Conservation (phyloP, 2,113 vertebrate species). For the Ammodytes marinus region DNA sequence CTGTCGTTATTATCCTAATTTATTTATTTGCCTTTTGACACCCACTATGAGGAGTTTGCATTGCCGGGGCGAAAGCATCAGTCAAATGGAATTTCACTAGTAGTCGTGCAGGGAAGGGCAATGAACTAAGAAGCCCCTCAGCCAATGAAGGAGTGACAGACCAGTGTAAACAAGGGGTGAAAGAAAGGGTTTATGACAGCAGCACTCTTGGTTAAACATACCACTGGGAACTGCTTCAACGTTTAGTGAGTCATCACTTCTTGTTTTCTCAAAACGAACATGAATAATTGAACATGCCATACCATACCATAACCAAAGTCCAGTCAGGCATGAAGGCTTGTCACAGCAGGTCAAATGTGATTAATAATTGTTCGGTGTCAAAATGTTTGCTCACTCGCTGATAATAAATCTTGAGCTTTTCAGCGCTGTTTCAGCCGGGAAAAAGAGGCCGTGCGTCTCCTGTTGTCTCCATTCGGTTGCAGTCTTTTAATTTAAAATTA, state of each 20-base stretch:
- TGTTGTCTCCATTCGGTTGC: conserved; percentile 15
- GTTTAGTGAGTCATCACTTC: conserved; percentile 40
- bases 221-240: background rate
- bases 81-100: conserved; percentile 63
- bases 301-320: conserved; percentile 3
- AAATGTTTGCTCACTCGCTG: conserved; percentile 28
- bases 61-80: conserved; percentile 29
- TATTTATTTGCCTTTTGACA: conserved; percentile 60
- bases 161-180: background rate
- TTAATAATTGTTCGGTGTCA: conserved; percentile 16
- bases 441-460: background rate
- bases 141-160: background rate
- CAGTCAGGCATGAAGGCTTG: conserved; percentile 21
- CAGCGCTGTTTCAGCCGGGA: background rate
- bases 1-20: conserved; percentile 62
- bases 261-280: conserved; percentile 35
- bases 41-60: conserved; percentile 49
- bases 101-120: conserved; percentile 16
- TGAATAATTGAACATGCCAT: conserved; percentile 40
- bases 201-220: conserved; percentile 32
- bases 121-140: background rate
- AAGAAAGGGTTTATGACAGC: conserved; percentile 12
- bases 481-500: background rate
- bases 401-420: conserved; percentile 31
- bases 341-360: conserved; percentile 31